A percentile compares a stretch with the other conserved stretches of the same genome.
Evolutionary conservation across 64 coral and sea anemone genomes (phyloP).

Genomic region (Exaiptasia diaphana): DNA sequence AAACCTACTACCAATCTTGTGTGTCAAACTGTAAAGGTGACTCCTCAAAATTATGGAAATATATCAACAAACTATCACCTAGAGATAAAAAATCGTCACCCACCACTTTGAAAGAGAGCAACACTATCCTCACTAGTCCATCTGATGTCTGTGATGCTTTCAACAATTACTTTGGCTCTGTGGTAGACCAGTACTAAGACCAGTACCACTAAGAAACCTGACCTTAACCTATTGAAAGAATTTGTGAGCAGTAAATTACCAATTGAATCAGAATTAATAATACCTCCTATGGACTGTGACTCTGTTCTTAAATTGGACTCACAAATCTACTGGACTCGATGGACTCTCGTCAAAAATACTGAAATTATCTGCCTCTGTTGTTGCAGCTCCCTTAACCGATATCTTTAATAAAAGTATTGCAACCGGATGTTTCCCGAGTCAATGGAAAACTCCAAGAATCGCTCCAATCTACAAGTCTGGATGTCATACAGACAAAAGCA

Average conservation of each 20-base stretch:
- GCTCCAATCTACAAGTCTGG: neutral
- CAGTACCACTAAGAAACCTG: neutral
- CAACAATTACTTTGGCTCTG: neutral
- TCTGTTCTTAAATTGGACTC: neutral
- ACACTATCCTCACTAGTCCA: neutral
- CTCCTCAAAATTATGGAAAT: neutral
- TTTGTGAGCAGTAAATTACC: neutral
- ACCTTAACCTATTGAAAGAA: neutral
- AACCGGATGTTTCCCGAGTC: neutral
- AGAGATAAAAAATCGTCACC: neutral
- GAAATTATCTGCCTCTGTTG: neutral
- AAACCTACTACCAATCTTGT: neutral
- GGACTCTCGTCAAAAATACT: neutral
- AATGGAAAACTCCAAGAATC: neutral
- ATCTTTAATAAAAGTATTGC: neutral
- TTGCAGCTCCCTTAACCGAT: neutral
- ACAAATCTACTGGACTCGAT: conserved; percentile 2
- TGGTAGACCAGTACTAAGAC: neutral
- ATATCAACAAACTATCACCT: neutral
- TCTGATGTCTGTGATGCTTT: neutral
- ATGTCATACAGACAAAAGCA: neutral
- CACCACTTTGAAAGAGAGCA: neutral
- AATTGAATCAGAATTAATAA: neutral
- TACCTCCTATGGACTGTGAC: neutral
- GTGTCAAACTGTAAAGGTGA: neutral